These are phyloP conservation scores for Branchinecta lynchi DNA, from an alignment of 1,140 invertebrate species.

Conservation along the genomic window DNA sequence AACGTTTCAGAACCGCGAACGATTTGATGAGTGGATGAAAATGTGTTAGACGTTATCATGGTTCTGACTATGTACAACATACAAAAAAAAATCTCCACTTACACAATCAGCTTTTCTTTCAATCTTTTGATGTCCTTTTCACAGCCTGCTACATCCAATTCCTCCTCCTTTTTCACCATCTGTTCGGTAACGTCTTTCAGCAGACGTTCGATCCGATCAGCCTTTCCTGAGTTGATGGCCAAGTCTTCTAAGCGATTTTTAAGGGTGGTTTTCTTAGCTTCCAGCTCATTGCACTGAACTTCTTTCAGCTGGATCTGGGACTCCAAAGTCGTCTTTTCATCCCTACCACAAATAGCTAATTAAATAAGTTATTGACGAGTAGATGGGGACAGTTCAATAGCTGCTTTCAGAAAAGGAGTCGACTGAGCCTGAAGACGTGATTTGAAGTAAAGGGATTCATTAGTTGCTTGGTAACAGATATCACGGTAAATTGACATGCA, in stretches of 20 bases:
- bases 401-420: no score
- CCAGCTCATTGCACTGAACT: background rate
- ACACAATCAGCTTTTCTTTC: background rate
- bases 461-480: no score
- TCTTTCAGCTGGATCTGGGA: background rate
- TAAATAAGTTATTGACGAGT: no score
- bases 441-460: no score
- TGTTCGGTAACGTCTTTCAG: conserved; percentile 1
- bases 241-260: background rate
- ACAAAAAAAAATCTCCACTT: background rate
- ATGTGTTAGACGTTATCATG: no score
- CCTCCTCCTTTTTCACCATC: background rate
- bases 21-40: no score
- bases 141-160: conserved; percentile 12
- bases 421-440: no score
- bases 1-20: no score
- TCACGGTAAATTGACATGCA: no score
- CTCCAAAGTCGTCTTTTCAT: background rate
- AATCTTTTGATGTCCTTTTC: conserved; percentile 12
- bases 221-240: background rate
- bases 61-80: no score
- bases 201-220: background rate
- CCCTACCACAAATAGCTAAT: background rate
- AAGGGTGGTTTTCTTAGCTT: background rate
- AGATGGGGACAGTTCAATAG: no score